These are phyloP conservation scores for Oceanodroma tethys DNA, from an alignment of 2,113 vertebrate genomes.

Conservation along the genomic window DNA sequence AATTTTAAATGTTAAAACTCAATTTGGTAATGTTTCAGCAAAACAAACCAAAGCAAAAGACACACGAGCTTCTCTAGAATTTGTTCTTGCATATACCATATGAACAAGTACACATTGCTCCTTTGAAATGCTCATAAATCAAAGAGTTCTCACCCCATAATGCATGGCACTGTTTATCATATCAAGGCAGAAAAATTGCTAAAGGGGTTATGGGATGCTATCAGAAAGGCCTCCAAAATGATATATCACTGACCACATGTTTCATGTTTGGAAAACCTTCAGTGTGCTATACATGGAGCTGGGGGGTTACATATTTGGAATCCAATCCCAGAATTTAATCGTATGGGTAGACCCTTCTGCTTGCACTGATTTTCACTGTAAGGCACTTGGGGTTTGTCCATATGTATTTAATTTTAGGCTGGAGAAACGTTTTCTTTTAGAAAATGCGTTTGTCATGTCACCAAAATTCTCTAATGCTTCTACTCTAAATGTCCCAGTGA, in stretches of 20 bases:
- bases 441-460: not conserved
- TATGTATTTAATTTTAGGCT: not conserved
- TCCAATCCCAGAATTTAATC: not conserved
- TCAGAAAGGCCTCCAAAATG: not conserved
- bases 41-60: not conserved
- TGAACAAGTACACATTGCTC: not conserved
- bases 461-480: not conserved
- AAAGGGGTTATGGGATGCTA: not conserved
- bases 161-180: not conserved
- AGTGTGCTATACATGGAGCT: not conserved
- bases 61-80: not conserved
- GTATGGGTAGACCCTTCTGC: not conserved
- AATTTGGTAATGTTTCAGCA: not conserved
- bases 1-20: not conserved
- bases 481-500: not conserved
- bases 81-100: not conserved
- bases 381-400: not conserved
- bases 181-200: not conserved
- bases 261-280: not conserved
- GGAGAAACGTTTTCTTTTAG: not conserved
- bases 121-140: conserved; percentile 23
- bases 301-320: not conserved
- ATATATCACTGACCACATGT: not conserved
- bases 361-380: not conserved
- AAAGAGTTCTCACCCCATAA: not conserved